These are phyloP conservation scores for Equus przewalskii DNA, from an alignment of 2,113 vertebrate genomes.

Conservation along the genomic window DNA sequence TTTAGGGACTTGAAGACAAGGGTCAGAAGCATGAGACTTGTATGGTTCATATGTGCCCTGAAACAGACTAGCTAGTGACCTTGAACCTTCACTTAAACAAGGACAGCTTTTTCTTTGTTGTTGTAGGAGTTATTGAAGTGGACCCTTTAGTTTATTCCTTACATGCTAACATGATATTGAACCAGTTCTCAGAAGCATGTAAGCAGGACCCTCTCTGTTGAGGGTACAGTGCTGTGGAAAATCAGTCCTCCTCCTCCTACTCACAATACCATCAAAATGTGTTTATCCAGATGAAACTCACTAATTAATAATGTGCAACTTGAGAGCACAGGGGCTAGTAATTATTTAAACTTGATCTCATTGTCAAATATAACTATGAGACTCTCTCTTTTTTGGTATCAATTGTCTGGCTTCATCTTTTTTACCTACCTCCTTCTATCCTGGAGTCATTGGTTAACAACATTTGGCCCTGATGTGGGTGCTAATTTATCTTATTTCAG, in stretches of 20 bases:
- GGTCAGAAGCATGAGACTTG: constrained; percentile 63
- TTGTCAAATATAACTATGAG: constrained; percentile 11
- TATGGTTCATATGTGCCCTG: constrained; percentile 20
- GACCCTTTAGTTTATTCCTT: constrained; percentile 46
- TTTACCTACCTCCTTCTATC: neutral
- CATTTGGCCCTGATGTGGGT: neutral
- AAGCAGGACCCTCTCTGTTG: neutral
- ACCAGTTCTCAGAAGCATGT: constrained; percentile 50
- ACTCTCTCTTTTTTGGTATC: constrained; percentile 19
- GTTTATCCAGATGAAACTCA: constrained; percentile 48
- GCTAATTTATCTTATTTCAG: constrained; percentile 56
- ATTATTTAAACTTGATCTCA: constrained; percentile 60
- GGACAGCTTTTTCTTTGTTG: constrained; percentile 54
- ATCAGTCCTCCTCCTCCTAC: constrained; percentile 17
- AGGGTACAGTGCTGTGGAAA: neutral
- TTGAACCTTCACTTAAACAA: constrained; percentile 59
- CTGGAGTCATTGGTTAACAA: constrained; percentile 16
- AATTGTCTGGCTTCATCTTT: constrained; percentile 43
- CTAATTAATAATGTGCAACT: constrained; percentile 14
- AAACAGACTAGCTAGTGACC: constrained; percentile 35
- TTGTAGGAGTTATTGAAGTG: constrained; percentile 45
- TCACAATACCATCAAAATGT: neutral
- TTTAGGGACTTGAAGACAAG: constrained; percentile 69
- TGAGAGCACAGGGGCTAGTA: constrained; percentile 25
- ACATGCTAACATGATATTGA: constrained; percentile 52